Evolutionary conservation across 2,888 invertebrate species (phyloP), one percentile per base, ranked within the genome.

Genomic region (Steinernema hermaphroditum): DNA sequence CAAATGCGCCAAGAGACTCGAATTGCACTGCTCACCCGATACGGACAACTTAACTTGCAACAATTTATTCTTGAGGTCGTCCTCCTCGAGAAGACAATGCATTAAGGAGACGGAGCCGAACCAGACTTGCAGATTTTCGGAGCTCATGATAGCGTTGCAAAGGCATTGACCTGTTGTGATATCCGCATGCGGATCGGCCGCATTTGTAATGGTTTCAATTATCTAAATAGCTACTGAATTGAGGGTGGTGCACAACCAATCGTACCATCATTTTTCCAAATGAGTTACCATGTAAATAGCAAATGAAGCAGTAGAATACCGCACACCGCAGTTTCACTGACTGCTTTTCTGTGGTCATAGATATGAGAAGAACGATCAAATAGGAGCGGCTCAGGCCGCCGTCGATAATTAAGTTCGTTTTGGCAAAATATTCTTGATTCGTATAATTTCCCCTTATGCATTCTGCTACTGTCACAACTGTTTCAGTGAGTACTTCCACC

Each of bases 271-370:
- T 75, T 74, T 86, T 86, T 24, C 93, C 93, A 34, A 91, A 90
- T 87, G 94, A 93, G 87, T 98, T 98, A 88, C 93, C 93, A 87
- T 92, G 94, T 9, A 98, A 89, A 87, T 93, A 98, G 87, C 94
- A 95, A 89, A 97, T 92, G 88, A 98, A 96, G 87, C 95, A 96
- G 88, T 99, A 98, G 0, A 98, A 91, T 1, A 97, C 95, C 0
- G 97, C 93, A 87, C 94, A 94, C 76, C 98, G 92, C 84, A 93
- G 88, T 0, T 89, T 89, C 86, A 97, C 93, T 0, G 95, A 93
- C 87, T 98, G 98, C 85, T 95, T 96, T 87, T 98, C 97, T 87
- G 96, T 96, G 6, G 95, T 94, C 95, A 98, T 96, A 0, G 96
- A 96, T 93, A 96, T 94, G 9, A 98, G 89, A 8, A 98, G 89